Base-by-base conservation (phyloP, 1,140 invertebrate genomes). In the Cydia strobilella region DNA sequence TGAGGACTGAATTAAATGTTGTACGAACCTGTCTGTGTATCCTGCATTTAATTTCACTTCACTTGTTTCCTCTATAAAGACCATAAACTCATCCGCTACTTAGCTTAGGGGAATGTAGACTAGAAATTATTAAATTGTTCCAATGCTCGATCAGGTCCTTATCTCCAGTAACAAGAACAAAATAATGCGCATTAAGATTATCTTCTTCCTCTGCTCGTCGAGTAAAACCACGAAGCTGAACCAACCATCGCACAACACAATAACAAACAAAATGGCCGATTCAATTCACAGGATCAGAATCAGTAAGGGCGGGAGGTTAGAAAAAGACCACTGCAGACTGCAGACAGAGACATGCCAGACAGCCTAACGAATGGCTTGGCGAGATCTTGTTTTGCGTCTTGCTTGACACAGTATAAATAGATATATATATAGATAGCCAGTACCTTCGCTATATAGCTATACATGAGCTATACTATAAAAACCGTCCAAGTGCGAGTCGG, bases 191-290 rank as follows among this genome's bases (percentile, higher is more conserved):
- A n/a, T n/a, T 51, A 51, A 18, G 42, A n/a, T 18, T 51, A 51
- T 51, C n/a, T n/a, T 12, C n/a, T n/a, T 6, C n/a, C 15, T 12
- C 15, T 51, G 48, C n/a, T 18, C 54, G 54, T 59, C 20, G 20
- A 9, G n/a, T 59, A 20, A 23, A 59, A 51, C 48, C 48, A 51
- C 15, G 51, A 54, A 54, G 18, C 23, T 23, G n/a, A 59, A 59
- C 6, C 20, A 23, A 23, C 54, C 54, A 18, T 69, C 65, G 65
- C 65, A 69, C 65, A 69, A 69, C 65, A 69, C 65, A 69, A 69
- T 69, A 69, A 69, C 65, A 69, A 69, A 69, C 65, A 69, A 69
- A 69, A 69, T 69, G 65, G 65, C 65, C 31, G 65, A n/a, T n/a
- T n/a, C n/a, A n/a, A 15, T 59, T 10, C 18, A 51, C 54, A n/a